Conservation (phyloP, 1,140 invertebrate genomes). For the Drosophila simulans region DNA sequence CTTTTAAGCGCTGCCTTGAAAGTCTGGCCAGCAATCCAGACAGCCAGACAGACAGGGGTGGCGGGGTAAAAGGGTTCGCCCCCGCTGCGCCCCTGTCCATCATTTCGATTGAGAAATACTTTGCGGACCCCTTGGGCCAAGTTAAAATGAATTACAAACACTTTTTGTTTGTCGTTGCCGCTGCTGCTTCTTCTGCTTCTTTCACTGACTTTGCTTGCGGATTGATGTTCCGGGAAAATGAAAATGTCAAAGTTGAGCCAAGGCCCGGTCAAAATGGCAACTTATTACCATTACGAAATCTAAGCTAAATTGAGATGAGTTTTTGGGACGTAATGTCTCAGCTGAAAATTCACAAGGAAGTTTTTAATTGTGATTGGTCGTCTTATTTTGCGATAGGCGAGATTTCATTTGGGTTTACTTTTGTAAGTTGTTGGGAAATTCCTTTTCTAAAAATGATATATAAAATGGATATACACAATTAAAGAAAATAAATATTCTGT, state of each 20-base stretch:
- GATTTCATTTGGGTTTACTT: not conserved
- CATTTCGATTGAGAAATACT: conserved; percentile 46
- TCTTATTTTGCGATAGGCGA: not conserved
- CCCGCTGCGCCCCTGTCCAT: conserved; percentile 12
- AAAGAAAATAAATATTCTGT: too few species aligned
- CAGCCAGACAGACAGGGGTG: conserved; percentile 32
- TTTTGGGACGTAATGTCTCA: conserved; percentile 1
- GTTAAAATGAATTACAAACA: conserved; percentile 82
- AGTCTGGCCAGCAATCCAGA: conserved; percentile 38
- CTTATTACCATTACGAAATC: conserved; percentile 29
- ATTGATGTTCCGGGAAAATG: conserved; percentile 57
- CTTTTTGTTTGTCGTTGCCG: conserved; percentile 73
- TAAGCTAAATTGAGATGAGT: conserved; percentile 18
- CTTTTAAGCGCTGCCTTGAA: conserved; percentile 28
- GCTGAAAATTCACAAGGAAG: not conserved
- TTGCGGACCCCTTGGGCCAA: conserved; percentile 56
- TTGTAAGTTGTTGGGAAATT: too few species aligned
- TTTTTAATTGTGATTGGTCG: conserved; percentile 6
- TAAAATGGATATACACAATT: too few species aligned
- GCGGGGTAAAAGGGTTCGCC: conserved; percentile 23
- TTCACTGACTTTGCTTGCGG: conserved; percentile 39
- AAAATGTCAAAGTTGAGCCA: conserved; percentile 70
- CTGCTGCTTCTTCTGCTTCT: conserved; percentile 22
- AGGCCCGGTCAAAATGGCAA: conserved; percentile 14
- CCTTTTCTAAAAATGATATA: too few species aligned